Conservation (phyloP, 1,140 invertebrate species). For the Bombus superbus region DNA sequence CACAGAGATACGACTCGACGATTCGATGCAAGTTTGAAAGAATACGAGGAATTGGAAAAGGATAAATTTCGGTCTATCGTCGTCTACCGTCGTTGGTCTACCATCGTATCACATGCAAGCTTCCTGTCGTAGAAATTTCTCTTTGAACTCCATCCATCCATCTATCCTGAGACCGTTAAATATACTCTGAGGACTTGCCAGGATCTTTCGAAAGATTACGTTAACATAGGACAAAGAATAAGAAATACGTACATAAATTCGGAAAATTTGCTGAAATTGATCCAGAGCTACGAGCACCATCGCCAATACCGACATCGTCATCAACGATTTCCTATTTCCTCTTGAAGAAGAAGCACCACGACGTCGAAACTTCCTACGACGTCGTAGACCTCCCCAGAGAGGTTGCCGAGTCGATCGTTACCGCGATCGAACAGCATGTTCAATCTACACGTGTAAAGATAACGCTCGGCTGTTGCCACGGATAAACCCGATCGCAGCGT, state of each 20-base stretch:
- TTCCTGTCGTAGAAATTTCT: neutral
- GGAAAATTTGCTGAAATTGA: neutral
- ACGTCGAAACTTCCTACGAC: neutral
- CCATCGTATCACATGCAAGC: neutral
- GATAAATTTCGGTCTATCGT: neutral
- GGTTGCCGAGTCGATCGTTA: slow-evolving; percentile 36
- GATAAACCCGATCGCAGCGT: slow-evolving; percentile 65
- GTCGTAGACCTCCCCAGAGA: slow-evolving; percentile 18
- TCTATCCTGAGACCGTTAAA: neutral
- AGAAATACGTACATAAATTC: neutral
- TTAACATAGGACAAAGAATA: neutral
- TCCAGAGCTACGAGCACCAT: fast-evolving
- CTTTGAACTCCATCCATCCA: neutral
- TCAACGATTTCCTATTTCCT: neutral
- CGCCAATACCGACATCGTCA: neutral
- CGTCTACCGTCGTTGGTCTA: too few species aligned
- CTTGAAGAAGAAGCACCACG: neutral
- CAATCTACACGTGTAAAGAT: slow-evolving; percentile 65
- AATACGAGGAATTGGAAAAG: too few species aligned
- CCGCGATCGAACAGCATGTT: slow-evolving; percentile 40
- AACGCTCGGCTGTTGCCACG: slow-evolving; percentile 39
- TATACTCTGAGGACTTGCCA: neutral
- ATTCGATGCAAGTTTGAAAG: too few species aligned
- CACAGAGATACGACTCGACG: too few species aligned
- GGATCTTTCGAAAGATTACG: neutral